These are phyloP conservation scores for Nothura maculosa DNA, from an alignment of 2,797 vertebrate genomes.

Conservation along the genomic window DNA sequence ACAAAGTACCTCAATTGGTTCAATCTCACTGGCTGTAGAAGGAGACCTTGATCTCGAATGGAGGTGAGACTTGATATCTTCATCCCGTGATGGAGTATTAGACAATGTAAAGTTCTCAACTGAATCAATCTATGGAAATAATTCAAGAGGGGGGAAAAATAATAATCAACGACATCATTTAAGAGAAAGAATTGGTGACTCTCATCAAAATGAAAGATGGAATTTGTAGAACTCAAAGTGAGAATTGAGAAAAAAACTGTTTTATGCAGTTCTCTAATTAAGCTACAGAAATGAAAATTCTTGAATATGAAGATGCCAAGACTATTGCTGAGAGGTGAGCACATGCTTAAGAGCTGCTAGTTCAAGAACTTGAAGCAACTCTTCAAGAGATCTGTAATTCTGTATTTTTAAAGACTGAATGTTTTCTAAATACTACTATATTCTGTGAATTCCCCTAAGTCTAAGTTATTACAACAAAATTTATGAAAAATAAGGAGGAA, in stretches of 20 bases:
- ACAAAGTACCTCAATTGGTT: conserved; percentile 89
- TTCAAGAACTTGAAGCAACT: not conserved
- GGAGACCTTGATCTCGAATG: conserved; percentile 91
- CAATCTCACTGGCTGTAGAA: conserved; percentile 91
- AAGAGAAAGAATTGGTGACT: conserved; percentile 24
- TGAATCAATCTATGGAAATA: conserved; percentile 88
- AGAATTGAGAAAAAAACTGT: conserved; percentile 24
- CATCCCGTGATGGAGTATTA: conserved; percentile 90
- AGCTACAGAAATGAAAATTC: conserved; percentile 1
- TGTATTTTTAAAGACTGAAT: not conserved
- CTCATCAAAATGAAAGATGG: not conserved
- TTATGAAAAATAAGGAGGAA: conserved; percentile 14
- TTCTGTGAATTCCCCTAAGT: not conserved
- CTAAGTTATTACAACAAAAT: not conserved
- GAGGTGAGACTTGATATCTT: conserved; percentile 88
- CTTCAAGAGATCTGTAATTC: not conserved
- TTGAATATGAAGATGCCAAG: not conserved
- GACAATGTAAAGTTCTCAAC: conserved; percentile 92
- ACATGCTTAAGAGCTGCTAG: conserved; percentile 47
- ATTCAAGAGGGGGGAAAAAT: conserved; percentile 34
- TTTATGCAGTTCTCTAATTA: conserved; percentile 19
- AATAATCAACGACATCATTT: conserved; percentile 1
- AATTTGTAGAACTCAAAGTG: conserved; percentile 19
- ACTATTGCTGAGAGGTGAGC: conserved; percentile 39
- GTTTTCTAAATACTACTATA: not conserved